Conservation (phyloP, 2,113 vertebrate species). For the Elachura formosa region DNA sequence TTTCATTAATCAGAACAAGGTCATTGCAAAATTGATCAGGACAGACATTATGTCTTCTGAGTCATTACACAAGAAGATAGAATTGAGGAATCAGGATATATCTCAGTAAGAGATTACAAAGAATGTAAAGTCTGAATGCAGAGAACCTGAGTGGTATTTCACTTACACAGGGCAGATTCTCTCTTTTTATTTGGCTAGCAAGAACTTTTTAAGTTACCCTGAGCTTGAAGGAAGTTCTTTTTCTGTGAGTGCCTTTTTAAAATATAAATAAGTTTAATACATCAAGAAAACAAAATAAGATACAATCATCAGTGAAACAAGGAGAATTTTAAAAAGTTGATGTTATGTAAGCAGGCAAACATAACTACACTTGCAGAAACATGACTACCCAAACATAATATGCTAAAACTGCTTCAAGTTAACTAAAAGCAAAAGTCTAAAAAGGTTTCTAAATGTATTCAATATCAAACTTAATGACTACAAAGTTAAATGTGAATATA, state of each 20-base stretch:
- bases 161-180: background rate
- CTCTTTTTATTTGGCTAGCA: background rate
- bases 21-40: slow-evolving; percentile 19
- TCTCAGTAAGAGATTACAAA: background rate
- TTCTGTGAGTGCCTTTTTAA: background rate
- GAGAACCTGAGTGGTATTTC: background rate
- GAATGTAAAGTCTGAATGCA: background rate
- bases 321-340: background rate
- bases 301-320: background rate
- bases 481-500: background rate
- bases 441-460: background rate
- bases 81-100: background rate
- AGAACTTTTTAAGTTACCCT: background rate
- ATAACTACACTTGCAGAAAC: background rate
- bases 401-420: background rate
- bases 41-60: slow-evolving; percentile 37
- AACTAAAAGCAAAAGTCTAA: background rate
- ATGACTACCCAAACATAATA: background rate
- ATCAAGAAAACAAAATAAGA: background rate
- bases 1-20: slow-evolving; percentile 26
- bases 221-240: background rate
- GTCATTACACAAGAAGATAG: slow-evolving; percentile 47
- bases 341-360: background rate
- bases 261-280: background rate
- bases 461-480: background rate